Evolutionary conservation across 2,113 vertebrate species (phyloP), one percentile per base, ranked within the genome.

Genomic region (Pseudopipra pipra): DNA sequence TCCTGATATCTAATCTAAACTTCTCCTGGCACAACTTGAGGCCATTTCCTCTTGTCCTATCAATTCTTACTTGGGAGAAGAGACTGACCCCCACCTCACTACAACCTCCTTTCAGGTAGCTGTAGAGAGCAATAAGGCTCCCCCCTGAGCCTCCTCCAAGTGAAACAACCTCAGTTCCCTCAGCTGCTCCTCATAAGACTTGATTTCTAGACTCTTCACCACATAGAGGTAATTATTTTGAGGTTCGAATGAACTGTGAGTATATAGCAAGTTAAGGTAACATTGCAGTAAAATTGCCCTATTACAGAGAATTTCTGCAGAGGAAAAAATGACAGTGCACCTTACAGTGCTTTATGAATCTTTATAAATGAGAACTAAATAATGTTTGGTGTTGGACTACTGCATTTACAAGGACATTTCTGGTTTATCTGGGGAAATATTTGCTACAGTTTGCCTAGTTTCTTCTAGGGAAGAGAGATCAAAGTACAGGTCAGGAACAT

Each of bases 181-280:
- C 30, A 58, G 35, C 43, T 1, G 2, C 24, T 56, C 43, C 35
- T 66, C 43, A 66, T 75, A 66, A 75, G 43, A 75, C 71, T 67
- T 67, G 62, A 49, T 59, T 58, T 86, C 52, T 67, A 76, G 35
- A 76, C 44, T 52, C 61, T 85, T 76, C 56, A 76, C 31, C 44
- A 97, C 96, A 94, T 71, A 33, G 72, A 76, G 35, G 31, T 65
- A 59, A 80, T 19, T 71, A 52, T 93, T 96, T 85, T 83, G 20
- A 75, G 43, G 35, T 30, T 93, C 79, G 54, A 90, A 83, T 73
- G 27, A 88, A 65, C 70, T 75, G 47, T 89, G 55, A 54, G 30
- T 56, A 43, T 72, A 76, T 71, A 91, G 65, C 79, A 88, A 91
- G n/a, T 76, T 93, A 82, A 35, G 43, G 65, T 80, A 35, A 66